Percentiles rank a stretch among this genome's conserved stretches.
These are phyloP conservation scores for Ranitomeya variabilis DNA, from an alignment of 2,113 vertebrate species.

Conservation along the genomic window DNA sequence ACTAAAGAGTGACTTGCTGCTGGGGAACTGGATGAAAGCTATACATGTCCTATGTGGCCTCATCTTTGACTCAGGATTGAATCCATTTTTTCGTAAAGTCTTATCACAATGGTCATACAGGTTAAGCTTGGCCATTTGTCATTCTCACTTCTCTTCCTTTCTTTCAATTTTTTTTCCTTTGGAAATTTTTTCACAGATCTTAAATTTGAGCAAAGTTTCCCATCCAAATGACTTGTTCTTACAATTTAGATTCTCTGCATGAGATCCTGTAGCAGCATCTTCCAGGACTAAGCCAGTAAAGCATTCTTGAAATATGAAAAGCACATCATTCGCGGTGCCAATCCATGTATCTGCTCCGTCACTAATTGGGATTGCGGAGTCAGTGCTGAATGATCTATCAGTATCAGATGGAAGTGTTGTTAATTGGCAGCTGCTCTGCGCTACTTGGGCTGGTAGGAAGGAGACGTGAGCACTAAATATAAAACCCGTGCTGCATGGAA, in stretches of 20 bases:
- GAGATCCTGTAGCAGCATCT: background rate
- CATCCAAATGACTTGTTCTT: background rate
- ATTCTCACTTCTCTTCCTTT: background rate
- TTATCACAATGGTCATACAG: background rate
- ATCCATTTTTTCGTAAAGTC: background rate
- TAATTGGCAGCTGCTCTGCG: constrained; percentile 12
- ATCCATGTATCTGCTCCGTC: background rate
- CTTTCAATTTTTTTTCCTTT: background rate
- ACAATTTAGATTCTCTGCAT: background rate
- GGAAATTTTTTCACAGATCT: background rate
- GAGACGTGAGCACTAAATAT: background rate
- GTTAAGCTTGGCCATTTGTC: background rate
- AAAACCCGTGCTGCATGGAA: background rate
- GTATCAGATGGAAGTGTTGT: background rate
- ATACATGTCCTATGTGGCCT: background rate
- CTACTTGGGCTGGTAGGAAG: background rate
- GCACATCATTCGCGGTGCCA: background rate
- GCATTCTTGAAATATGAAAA: background rate
- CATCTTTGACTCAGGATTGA: background rate
- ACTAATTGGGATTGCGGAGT: constrained; percentile 4
- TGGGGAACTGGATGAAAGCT: background rate
- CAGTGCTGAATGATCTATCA: constrained; percentile 15
- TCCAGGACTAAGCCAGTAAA: background rate
- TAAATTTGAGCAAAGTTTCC: background rate
- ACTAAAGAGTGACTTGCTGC: background rate